Evolutionary conservation across 1,140 invertebrate species (phyloP).

Genomic region (Alviniconcha marisindica): DNA sequence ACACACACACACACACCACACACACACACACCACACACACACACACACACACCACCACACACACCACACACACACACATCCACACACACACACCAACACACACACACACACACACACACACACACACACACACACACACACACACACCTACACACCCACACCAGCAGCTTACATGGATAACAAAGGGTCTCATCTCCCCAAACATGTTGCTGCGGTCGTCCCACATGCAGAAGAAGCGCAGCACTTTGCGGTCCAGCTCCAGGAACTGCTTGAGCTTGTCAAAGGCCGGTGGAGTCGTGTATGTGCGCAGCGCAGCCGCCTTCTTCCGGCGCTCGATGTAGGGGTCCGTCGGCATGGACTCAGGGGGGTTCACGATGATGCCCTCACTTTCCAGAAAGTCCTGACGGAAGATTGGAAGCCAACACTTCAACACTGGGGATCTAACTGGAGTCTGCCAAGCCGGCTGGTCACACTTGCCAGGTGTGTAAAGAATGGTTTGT

Average conservation of each 20-base stretch:
- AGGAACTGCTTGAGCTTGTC: constrained; percentile 76
- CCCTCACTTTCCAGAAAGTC: constrained; percentile 90
- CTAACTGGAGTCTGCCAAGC: too few species aligned
- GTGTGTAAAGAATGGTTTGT: too few species aligned
- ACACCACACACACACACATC: too few species aligned
- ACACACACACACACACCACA: too few species aligned
- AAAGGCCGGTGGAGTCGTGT: constrained; percentile 71
- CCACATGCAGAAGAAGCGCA: constrained; percentile 87
- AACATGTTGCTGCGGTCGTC: constrained; percentile 84
- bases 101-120: too few species aligned
- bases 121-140: background rate
- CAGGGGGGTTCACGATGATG: constrained; percentile 84
- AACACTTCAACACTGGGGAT: too few species aligned
- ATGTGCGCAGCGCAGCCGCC: constrained; percentile 69
- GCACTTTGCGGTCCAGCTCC: constrained; percentile 76
- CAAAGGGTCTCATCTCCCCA: constrained; percentile 80
- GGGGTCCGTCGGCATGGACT: constrained; percentile 84
- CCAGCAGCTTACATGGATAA: constrained; percentile 73
- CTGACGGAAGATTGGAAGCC: too few species aligned
- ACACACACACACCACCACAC: too few species aligned
- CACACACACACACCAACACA: too few species aligned
- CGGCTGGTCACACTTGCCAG: too few species aligned
- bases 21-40: too few species aligned
- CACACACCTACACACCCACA: too few species aligned
- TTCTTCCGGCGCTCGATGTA: constrained; percentile 79